These are phyloP conservation scores for Parotia lawesii DNA, from an alignment of 2,113 vertebrate genomes.

Conservation along the genomic window DNA sequence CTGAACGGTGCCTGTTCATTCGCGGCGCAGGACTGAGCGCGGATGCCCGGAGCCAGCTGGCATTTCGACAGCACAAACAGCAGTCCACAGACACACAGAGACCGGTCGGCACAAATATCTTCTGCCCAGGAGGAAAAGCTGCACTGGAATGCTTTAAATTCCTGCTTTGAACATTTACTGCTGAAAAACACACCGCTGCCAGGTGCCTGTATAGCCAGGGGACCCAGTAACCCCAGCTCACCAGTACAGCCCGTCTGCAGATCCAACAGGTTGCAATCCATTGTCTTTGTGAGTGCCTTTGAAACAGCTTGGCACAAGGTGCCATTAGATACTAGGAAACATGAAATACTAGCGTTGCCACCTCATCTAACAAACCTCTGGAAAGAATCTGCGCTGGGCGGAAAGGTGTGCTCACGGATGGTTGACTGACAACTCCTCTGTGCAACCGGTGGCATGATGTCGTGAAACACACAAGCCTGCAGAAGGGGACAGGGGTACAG, in stretches of 20 bases:
- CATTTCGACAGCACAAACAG: neutral
- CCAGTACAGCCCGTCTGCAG: neutral
- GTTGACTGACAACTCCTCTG: neutral
- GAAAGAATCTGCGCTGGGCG: neutral
- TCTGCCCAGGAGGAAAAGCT: conserved; percentile 1
- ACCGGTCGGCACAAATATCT: neutral
- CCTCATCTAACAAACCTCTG: neutral
- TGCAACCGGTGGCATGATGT: accelerated
- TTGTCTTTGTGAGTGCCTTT: neutral
- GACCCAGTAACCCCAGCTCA: neutral
- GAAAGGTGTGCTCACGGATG: neutral
- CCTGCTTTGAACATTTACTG: neutral
- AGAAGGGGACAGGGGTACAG: neutral
- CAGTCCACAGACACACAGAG: neutral
- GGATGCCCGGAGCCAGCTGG: neutral
- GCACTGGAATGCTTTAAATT: neutral
- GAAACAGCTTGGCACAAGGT: neutral
- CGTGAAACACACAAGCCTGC: neutral
- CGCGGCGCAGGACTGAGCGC: accelerated
- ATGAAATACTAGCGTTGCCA: neutral
- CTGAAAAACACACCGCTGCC: neutral
- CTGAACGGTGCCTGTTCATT: neutral
- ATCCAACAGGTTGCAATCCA: neutral
- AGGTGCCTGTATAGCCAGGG: neutral
- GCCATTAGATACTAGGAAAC: neutral